A percentile compares a stretch with the other conserved stretches of the same genome.
Conservation (phyloP, 2,888 invertebrate genomes). For the Subacronicta megacephala region DNA sequence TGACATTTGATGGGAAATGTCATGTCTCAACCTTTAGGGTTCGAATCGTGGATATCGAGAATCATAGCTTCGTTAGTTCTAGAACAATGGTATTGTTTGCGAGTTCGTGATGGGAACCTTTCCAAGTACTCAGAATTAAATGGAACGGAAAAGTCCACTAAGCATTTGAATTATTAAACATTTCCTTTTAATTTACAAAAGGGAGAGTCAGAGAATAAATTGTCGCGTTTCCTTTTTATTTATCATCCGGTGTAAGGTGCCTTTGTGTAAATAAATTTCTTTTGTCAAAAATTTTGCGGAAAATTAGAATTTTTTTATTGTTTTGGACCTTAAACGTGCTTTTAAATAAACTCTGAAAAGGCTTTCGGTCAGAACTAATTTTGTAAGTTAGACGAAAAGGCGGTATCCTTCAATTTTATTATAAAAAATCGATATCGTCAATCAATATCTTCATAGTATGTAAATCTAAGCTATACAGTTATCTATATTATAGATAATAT, state of each 20-base stretch:
- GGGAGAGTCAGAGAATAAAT: constrained; percentile 19
- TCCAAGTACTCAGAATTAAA: constrained; percentile 16
- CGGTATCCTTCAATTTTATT: no score
- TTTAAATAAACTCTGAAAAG: no score
- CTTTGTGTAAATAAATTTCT: constrained; percentile 24
- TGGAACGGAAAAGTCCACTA: constrained; percentile 24
- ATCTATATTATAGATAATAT: no score
- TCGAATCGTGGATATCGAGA: constrained; percentile 51
- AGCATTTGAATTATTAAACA: constrained; percentile 27
- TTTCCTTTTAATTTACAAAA: constrained; percentile 34
- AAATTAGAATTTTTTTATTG: neutral
- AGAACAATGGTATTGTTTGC: constrained; percentile 60
- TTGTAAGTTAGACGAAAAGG: no score
- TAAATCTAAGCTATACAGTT: no score
- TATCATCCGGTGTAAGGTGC: constrained; percentile 7
- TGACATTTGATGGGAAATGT: constrained; percentile 63
- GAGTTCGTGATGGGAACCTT: constrained; percentile 28
- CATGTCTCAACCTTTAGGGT: constrained; percentile 60
- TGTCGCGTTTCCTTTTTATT: constrained; percentile 18
- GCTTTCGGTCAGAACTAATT: no score
- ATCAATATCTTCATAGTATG: no score
- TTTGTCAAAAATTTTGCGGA: neutral
- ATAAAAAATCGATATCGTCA: no score
- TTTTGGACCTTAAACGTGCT: neutral
- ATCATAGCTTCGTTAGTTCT: constrained; percentile 52